Base-by-base conservation (phyloP, 2,113 vertebrate species). In the Columba janthina region DNA sequence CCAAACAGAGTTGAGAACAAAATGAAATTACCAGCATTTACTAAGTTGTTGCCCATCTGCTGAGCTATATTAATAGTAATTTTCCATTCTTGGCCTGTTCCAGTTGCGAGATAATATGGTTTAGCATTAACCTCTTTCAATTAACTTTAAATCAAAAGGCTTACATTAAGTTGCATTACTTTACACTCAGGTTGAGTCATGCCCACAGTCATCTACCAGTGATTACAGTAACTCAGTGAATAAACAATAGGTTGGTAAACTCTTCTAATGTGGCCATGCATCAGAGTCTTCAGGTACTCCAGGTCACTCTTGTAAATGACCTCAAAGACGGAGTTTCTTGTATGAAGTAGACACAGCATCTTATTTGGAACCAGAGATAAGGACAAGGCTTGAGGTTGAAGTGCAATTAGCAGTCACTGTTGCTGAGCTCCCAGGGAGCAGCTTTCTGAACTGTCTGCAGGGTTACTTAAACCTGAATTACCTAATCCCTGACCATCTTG, bases 341-440 rank as follows among this genome's bases (percentile, higher is more conserved):
- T 20, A 54, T 17, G 66, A 82, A 57, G 34, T n/a, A 61, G n/a
- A 13, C 22, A 8, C 9, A 18, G 17, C 12, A 19, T 21, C 38
- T 25, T 42, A 16, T 21, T 2, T 44, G 46, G 48, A 84, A 46
- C 7, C 46, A 65, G n/a, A 17, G 18, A 20, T 10, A 62, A 61
- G 51, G 17, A 24, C 19, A 54, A 61, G 32, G 29, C 3, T 2
- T 2, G 5, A 64, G 8, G 25, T 6, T 28, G 38, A 50, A 3
- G 2, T 0, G 0, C 4, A n/a, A 22, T 12, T n/a, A 36, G 44
- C 66, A 40, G 34, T 21, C 0, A 0, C 16, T 83, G 50, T 38
- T 48, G 34, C 60, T 77, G 71, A 65, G 19, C 67, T 83, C 25
- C 51, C 60, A 70, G 51, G 36, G 7, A 60, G 3, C 36, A 32